Conservation (phyloP, 2,888 invertebrate species). For the Opisthograptis luteolata region DNA sequence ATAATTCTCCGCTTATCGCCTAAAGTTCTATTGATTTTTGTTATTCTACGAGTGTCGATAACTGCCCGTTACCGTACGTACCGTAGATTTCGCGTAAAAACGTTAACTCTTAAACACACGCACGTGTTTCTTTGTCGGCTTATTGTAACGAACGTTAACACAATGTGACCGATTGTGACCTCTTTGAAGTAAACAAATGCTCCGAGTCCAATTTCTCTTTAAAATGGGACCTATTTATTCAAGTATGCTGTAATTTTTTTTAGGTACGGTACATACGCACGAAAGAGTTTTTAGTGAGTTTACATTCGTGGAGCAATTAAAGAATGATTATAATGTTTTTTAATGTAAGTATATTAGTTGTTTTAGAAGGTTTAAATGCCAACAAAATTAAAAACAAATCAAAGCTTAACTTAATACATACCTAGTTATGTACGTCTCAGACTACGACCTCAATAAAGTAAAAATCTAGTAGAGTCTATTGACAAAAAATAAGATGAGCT, state of each 20-base stretch:
- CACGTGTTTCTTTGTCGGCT: constrained; percentile 54
- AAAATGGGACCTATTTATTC: constrained; percentile 58
- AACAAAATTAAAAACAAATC: no score
- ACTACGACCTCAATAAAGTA: no score
- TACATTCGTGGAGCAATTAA: not conserved
- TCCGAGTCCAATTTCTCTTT: constrained; percentile 50
- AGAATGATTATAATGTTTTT: no score
- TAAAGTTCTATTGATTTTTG: constrained; percentile 58
- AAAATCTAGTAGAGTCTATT: no score
- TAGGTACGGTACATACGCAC: not conserved
- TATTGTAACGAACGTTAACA: constrained; percentile 30
- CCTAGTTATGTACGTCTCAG: no score
- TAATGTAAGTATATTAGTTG: no score
- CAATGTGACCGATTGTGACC: constrained; percentile 45
- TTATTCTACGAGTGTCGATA: constrained; percentile 58
- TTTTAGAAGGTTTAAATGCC: no score
- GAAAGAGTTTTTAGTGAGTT: not conserved
- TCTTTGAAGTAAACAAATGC: constrained; percentile 52
- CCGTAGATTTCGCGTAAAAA: constrained; percentile 57
- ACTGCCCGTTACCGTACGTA: constrained; percentile 49
- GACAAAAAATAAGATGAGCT: no score
- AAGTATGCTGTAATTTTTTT: constrained; percentile 42
- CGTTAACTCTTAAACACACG: constrained; percentile 63
- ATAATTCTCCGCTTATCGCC: not conserved
- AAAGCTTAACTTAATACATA: no score